These are phyloP conservation scores for Spheniscus mendiculus DNA, from an alignment of 2,113 vertebrate species.

Conservation along the genomic window DNA sequence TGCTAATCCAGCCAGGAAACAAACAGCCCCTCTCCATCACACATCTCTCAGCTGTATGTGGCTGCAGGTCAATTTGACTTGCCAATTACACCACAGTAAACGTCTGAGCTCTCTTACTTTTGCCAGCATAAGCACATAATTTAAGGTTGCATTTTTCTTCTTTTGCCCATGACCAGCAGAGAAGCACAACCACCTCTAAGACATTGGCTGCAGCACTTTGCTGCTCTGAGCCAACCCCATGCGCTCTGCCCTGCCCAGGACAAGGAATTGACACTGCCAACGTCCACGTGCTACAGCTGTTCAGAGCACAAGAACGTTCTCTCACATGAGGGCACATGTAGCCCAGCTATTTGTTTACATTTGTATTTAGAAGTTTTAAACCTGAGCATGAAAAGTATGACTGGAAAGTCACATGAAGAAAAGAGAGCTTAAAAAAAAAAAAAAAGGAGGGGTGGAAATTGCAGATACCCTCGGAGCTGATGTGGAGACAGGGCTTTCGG, in stretches of 20 bases:
- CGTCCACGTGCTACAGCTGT: fast-evolving
- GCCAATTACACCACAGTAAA: not conserved
- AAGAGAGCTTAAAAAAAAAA: not conserved
- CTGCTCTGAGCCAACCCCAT: not conserved
- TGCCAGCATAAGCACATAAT: not conserved
- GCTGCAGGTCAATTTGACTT: not conserved
- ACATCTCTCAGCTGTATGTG: not conserved
- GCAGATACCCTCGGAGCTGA: not conserved
- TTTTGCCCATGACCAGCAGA: not conserved
- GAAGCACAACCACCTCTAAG: not conserved
- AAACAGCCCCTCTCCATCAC: not conserved
- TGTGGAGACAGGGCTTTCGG: not conserved
- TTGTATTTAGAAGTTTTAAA: not conserved
- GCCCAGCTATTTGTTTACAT: not conserved
- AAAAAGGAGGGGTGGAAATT: not conserved
- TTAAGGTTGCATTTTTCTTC: not conserved
- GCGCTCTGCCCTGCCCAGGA: not conserved
- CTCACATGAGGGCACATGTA: not conserved
- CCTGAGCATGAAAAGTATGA: not conserved
- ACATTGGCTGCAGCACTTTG: not conserved
- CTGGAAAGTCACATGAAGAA: not conserved
- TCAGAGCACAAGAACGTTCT: not conserved
- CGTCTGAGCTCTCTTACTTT: not conserved
- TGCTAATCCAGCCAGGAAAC: not conserved
- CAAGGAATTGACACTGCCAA: not conserved